Evolutionary conservation across 92 coral and sea anemone genomes (phyloP).

Genomic region (Isaurus tuberculatus): DNA sequence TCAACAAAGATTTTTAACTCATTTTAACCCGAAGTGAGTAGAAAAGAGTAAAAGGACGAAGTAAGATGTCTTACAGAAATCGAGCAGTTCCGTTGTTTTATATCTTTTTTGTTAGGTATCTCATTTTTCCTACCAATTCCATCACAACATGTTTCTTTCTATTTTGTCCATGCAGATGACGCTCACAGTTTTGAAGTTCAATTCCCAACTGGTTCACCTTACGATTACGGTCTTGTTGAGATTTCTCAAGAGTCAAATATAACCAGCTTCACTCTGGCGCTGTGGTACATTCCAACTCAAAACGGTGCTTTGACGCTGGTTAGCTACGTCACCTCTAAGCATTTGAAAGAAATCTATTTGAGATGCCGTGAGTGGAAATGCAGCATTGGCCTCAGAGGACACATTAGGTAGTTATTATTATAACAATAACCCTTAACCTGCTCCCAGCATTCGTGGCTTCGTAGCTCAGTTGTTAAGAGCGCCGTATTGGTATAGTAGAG

Average conservation of each 20-base stretch:
- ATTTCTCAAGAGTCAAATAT: neutral
- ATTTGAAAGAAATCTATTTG: neutral
- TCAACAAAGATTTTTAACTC: too few relatives aligned
- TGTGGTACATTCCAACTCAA: neutral
- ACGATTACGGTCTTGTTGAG: constrained; percentile 8
- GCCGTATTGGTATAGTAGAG: too few relatives aligned
- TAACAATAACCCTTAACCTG: too few relatives aligned
- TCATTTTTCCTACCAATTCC: too few relatives aligned
- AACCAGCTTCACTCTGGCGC: neutral
- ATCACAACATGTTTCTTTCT: neutral
- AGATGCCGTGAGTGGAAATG: neutral
- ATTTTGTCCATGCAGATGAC: neutral
- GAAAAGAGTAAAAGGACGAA: too few relatives aligned
- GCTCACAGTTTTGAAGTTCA: neutral
- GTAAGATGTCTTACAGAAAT: too few relatives aligned
- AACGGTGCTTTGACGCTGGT: neutral
- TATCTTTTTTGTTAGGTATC: neutral
- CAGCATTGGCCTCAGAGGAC: neutral
- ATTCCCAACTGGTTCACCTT: neutral
- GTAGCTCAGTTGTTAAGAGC: too few relatives aligned
- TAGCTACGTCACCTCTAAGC: neutral
- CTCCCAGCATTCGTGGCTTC: too few relatives aligned
- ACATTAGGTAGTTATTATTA: neutral
- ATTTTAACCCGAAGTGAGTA: too few relatives aligned
- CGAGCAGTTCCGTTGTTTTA: too few relatives aligned